Base-by-base conservation (phyloP, 2,113 vertebrate genomes). In the Plestiodon gilberti region DNA sequence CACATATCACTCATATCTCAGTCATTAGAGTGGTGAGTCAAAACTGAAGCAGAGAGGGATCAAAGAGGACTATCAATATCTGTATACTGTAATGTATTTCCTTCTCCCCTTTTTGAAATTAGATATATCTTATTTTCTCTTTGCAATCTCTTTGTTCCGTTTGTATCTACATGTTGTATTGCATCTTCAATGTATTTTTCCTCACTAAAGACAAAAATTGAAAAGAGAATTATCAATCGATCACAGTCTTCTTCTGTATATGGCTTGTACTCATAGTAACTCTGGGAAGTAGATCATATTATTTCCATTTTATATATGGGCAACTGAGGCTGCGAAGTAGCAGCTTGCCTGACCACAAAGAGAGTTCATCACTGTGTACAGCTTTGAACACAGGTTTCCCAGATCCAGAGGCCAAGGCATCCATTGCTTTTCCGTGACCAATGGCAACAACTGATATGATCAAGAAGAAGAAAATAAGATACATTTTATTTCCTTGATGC, bases 401-500 rank as follows among this genome's bases (percentile, higher is more conserved):
- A 76, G 11, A 76, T 52, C 13, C 74, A 7, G 30, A 30, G 25
- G 25, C 74, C 74, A 76, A n/a, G 15, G 6, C 3, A 20, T 55
- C 43, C 28, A n/a, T 25, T 18, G 28, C 3, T 25, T n/a, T 15
- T 55, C 30, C 43, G 30, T 76, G 6, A n/a, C 78, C 6, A 5
- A 43, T 73, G 86, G 88, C 23, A 33, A 55, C 4, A 64, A n/a
- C 10, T 25, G 28, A 28, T 30, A 80, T 57, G 17, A 57, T 15
- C 55, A 57, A 57, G 7, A 87, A 70, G 84, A 7, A 64, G 74
- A 89, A 80, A 6, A 62, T 78, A 79, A 82, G 8, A 88, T 70
- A 2, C 70, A 35, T 74, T n/a, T 73, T 64, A 25, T 35, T 75
- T 30, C 64, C 82, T 81, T 25, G 86, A 57, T 22, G 48, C 67